phyloP scores from a whole-genome alignment of 2,888 invertebrate genomes.

The Digitonthophagus gazella region DNA sequence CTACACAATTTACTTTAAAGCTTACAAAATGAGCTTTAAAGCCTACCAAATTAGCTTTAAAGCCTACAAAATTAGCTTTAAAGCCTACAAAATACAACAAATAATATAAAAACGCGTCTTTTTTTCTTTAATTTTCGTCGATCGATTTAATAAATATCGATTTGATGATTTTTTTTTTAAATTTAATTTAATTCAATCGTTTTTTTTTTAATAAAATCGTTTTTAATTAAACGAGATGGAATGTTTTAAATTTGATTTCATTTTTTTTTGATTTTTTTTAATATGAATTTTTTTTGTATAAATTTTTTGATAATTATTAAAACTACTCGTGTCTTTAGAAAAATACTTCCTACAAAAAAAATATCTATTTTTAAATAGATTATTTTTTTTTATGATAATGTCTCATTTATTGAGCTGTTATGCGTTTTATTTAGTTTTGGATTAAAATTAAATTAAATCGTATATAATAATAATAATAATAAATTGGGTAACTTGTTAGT shows the following conservation, averaged over 20 bases:
- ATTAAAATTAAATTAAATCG: not conserved
- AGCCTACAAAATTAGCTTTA: too few relatives aligned
- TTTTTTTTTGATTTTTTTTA: not conserved
- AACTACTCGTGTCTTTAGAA: not conserved
- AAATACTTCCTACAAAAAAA: not conserved
- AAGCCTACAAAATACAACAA: too few relatives aligned
- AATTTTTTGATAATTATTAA: not conserved
- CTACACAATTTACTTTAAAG: too few relatives aligned
- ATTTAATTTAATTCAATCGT: too few relatives aligned
- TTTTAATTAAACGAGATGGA: not conserved
- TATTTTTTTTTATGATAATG: not conserved
- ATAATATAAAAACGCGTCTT: too few relatives aligned
- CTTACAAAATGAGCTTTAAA: too few relatives aligned
- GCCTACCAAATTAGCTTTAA: too few relatives aligned
- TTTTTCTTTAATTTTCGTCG: too few relatives aligned
- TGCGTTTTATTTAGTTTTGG: not conserved
- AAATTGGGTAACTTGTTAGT: not conserved
- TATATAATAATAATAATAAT: too few relatives aligned
- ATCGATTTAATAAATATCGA: too few relatives aligned
- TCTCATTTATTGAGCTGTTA: not conserved
- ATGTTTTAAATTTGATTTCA: not conserved
- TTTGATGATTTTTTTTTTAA: too few relatives aligned
- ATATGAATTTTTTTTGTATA: slow-evolving; percentile 25
- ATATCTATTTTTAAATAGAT: not conserved
- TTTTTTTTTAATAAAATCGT: not conserved